Evolutionary conservation across 2,797 vertebrate species (phyloP), one percentile per base, ranked within the genome.

Genomic region (Balearica regulorum): DNA sequence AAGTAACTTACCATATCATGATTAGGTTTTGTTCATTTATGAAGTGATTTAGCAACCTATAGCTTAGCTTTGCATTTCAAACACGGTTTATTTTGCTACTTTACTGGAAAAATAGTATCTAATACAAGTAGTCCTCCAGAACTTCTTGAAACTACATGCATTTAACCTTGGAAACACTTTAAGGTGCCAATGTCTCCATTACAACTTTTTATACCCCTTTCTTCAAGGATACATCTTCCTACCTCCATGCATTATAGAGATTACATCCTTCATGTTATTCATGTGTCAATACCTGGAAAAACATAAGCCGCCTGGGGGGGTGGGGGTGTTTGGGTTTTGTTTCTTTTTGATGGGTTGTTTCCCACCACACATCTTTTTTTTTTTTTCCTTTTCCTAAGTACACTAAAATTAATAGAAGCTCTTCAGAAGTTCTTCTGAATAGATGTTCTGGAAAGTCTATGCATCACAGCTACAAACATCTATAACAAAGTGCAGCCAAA

Each of bases 311-410:
- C 10, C 2, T 6, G 5, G 10, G 17, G 16, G 18, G 16, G n/a
- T n/a, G 12, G 8, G 5, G 9, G 48, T 9, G 21, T 9, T 21
- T 33, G 12, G 0, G 3, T n/a, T 69, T 48, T 73, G 10, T 29
- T 72, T 65, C 25, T 61, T 64, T 86, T 21, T 22, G 19, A 9
- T 12, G 39, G 14, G 16, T n/a, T 70, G 41, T 21, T 22, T 11
- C 16, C 14, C 9, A 5, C 19, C 13, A 1, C 4, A 20, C 11
- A 3, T 13, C 5, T 8, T 5, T 7, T 21, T 8, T 5, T 7
- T 21, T 55, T 44, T 24, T 31, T 54, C 18, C 17, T 9, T 68
- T 55, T 53, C 37, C 25, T 3, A 69, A 65, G 16, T 26, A 86
- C 3, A 73, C 5, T 17, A 19, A 61, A 89, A 77, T 69, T 37